phyloP scores from a whole-genome alignment of 2,888 invertebrate genomes.

The Erynnis tages region DNA sequence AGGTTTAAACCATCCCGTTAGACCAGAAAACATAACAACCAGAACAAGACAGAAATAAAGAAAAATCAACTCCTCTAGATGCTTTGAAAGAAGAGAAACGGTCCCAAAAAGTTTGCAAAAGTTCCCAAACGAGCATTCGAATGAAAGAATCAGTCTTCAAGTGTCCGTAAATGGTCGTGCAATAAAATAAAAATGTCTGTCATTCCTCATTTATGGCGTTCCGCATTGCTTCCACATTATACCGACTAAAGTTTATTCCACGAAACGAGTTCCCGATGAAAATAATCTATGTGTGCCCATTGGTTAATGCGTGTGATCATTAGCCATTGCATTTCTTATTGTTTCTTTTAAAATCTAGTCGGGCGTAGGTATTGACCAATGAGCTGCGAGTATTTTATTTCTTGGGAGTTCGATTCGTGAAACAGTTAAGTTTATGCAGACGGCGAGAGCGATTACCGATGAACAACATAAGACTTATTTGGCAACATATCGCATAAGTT shows the following conservation, averaged over 20 bases:
- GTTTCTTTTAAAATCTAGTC: too few species aligned
- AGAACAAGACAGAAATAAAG: too few species aligned
- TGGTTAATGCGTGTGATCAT: too few species aligned
- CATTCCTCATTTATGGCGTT: constrained; percentile 53
- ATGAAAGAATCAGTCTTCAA: not conserved
- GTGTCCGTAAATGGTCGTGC: constrained; percentile 24
- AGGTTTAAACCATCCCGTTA: too few species aligned
- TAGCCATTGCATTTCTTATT: too few species aligned
- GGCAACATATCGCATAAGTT: constrained; percentile 44
- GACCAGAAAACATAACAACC: too few species aligned
- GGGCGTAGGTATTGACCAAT: too few species aligned
- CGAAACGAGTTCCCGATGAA: too few species aligned
- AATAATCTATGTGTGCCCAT: too few species aligned
- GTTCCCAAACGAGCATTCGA: not conserved
- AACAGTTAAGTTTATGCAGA: constrained; percentile 54
- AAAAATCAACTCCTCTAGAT: not conserved
- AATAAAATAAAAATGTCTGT: constrained; percentile 56
- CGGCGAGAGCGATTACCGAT: constrained; percentile 47
- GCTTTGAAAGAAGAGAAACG: not conserved
- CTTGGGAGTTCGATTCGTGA: too few species aligned
- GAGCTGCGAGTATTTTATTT: too few species aligned
- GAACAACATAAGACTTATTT: constrained; percentile 47
- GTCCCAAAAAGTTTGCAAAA: not conserved
- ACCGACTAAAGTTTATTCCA: too few species aligned
- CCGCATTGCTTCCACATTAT: constrained; percentile 57